Base-by-base conservation (phyloP, 2,888 invertebrate genomes). In the Tanaodytes sp. region DNA sequence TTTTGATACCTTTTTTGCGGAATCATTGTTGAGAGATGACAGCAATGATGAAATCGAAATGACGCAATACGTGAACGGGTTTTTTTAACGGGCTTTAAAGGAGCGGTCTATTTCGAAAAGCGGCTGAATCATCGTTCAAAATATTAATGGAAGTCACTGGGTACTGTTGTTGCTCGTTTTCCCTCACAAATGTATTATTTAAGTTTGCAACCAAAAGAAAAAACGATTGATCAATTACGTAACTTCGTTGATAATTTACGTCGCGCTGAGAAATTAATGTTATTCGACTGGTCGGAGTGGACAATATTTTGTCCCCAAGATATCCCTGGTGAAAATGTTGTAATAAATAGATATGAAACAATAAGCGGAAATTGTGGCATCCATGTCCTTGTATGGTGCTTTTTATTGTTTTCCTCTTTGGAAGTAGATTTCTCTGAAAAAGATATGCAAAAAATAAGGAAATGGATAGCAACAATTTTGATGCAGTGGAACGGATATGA, bases 311-410 rank as follows among this genome's bases (percentile, higher is more conserved):
- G 51, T 15, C 39, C 51, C 1, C 5, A 6, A 6, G 51, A 52
- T 40, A 52, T 52, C 12, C 51, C 51, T 11, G 9, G 11, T n/a
- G 37, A 52, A 37, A 49, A 12, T 9, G 12, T 49, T 2, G 16
- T 1, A 2, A 16, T 19, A 48, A 23, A 46, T 30, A 33, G 48
- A n/a, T n/a, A 31, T 2, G 6, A 48, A 19, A 12, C n/a, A 11
- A 18, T 33, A 2, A 33, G 33, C 11, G 33, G 48, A 5, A 48
- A 48, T 19, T 48, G 48, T 33, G 48, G 48, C 2, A n/a, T 37
- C 1, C 49, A 49, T 37, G 18, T 49, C 15, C 5, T 16, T 9
- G 8, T 37, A 4, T 20, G 37, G 36, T 6, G 12, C 1, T 48
- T 23, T n/a, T 2, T 49, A 4, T 49, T 49, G 12, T 23, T 37